Evolutionary conservation across 2,113 vertebrate species (phyloP).

Genomic region (Platysteira castanea): DNA sequence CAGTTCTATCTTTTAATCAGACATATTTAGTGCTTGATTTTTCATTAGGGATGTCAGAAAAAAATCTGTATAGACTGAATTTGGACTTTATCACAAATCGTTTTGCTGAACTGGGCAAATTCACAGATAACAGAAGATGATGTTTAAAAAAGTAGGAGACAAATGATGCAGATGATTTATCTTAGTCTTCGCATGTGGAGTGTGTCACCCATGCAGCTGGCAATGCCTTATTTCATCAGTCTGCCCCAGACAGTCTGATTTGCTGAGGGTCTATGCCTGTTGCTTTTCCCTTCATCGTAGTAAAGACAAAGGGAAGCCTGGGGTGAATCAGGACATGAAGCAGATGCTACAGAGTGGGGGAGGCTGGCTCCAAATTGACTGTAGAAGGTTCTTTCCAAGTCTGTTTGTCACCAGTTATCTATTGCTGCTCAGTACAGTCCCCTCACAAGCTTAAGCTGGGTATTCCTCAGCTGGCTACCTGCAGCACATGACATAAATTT

Average conservation of each 20-base stretch:
- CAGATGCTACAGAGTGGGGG: background rate
- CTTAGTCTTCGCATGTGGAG: background rate
- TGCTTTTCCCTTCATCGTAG: background rate
- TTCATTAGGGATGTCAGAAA: background rate
- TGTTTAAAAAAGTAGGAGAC: background rate
- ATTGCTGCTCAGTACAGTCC: background rate
- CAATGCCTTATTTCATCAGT: background rate
- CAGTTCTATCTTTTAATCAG: background rate
- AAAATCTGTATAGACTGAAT: background rate
- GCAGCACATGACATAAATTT: background rate
- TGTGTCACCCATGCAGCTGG: background rate
- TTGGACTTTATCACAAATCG: background rate
- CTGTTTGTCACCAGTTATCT: background rate
- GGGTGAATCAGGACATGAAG: background rate
- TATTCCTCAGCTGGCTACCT: background rate
- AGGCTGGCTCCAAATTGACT: background rate
- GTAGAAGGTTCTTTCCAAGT: background rate
- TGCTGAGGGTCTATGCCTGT: background rate
- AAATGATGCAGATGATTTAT: background rate
- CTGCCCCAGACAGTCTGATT: background rate
- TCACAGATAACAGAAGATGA: background rate
- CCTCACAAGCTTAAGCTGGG: background rate
- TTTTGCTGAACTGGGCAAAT: background rate
- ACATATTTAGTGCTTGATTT: background rate
- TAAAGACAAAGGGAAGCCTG: background rate